Base-by-base conservation (phyloP, 2,113 vertebrate species). In the Amazona vittata region DNA sequence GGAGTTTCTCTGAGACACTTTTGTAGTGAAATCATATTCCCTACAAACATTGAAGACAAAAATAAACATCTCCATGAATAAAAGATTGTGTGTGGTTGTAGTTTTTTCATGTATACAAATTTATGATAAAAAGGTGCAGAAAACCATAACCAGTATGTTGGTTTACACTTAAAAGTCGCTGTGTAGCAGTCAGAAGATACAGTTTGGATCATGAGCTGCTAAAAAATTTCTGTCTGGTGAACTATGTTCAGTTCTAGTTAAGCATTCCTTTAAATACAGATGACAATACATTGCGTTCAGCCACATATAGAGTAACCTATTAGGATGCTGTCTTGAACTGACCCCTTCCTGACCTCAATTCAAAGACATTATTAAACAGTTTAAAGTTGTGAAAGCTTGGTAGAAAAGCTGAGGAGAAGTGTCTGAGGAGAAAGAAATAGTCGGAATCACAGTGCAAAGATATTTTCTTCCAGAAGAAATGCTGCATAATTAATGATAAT, bases 1-100 rank as follows among this genome's bases (percentile, higher is more conserved):
- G 96, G 94, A 96, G 95, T 97, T 97, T 96, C 96, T 97, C 95
- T 94, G 95, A 97, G 94, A 95, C 92, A 96, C 90, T 96, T 97
- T 97, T 97, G 92, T 97, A 97, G 96, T 95, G 95, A 96, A 95
- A 95, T 89, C 83, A 12, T 96, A 95, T 96, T 97, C 95, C 96
- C 96, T 96, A 91, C 92, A 92, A 96, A 89, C 90, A 92, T 65
- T 93, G 83, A 96, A 93, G 92, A 92, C 83, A 94, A 95, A 96
- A 97, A 97, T 97, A 97, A 97, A 96, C 90, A 96, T 96, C 90
- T 94, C 92, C 3, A 3, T 94, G 91, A 96, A 96, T 64, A 87
- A 96, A 96, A 92, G 49, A 79, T 74, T 64, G 79, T 62, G 96
- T 95, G 89, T 97, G 86, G 49, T 65, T 95, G 95, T 94, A 76